These are phyloP conservation scores for Zaprionus nigranus DNA, from an alignment of 1,140 invertebrate genomes.

Conservation along the genomic window DNA sequence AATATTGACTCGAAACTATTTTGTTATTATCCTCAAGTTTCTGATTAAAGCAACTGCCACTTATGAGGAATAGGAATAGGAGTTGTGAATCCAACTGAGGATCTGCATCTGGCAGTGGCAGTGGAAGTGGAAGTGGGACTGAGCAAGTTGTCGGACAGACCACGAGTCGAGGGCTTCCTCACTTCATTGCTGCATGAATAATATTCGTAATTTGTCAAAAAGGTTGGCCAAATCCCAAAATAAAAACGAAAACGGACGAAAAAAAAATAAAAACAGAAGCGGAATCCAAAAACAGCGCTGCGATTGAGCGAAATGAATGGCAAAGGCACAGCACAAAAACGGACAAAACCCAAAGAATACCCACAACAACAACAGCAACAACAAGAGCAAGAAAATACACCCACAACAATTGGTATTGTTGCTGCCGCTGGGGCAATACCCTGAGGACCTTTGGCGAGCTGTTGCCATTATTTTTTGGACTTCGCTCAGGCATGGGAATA, in stretches of 20 bases:
- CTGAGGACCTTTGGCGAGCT: constrained; percentile 79
- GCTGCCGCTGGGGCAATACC: constrained; percentile 47
- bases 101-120: not conserved
- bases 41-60: not conserved
- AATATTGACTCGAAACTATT: constrained; percentile 13
- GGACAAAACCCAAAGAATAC: constrained; percentile 66
- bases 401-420: constrained; percentile 39
- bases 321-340: constrained; percentile 65
- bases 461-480: constrained; percentile 76
- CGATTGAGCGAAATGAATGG: constrained; percentile 63
- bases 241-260: constrained; percentile 56
- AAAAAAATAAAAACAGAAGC: constrained; percentile 33
- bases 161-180: constrained; percentile 57
- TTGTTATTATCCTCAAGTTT: not conserved
- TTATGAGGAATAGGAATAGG: not conserved
- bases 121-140: constrained; percentile 4
- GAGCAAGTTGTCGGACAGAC: constrained; percentile 40
- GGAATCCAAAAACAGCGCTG: constrained; percentile 50
- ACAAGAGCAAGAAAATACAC: constrained; percentile 9
- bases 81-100: not conserved
- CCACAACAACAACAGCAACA: constrained; percentile 30
- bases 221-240: constrained; percentile 82
- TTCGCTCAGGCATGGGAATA: constrained; percentile 14
- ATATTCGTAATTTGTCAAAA: constrained; percentile 84
- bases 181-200: constrained; percentile 83